phyloP scores from a whole-genome alignment of 30 jellyfish, hydroid and myxozoan species.

The Catostylus mosaicus region DNA sequence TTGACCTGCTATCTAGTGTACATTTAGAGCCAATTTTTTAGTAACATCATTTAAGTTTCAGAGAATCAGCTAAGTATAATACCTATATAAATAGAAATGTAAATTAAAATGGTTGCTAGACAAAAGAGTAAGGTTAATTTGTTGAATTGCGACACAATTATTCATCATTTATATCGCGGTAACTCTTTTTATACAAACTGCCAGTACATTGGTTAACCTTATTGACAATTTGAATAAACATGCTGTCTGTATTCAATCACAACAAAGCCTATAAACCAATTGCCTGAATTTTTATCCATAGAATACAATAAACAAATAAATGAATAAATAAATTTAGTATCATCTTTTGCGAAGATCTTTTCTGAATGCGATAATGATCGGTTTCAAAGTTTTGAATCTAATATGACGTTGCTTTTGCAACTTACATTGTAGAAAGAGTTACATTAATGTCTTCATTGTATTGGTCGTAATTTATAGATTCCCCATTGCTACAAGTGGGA shows the following conservation, averaged over 20 bases:
- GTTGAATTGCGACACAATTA: constrained; percentile 10
- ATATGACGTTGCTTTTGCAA: too few species aligned
- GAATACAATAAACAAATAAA: neutral
- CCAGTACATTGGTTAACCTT: constrained; percentile 32
- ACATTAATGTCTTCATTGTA: too few species aligned
- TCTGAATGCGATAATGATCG: constrained; percentile 1
- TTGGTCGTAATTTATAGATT: too few species aligned
- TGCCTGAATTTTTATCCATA: neutral
- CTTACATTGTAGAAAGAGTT: too few species aligned
- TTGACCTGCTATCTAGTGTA: too few species aligned
- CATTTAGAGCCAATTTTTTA: too few species aligned
- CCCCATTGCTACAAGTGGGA: too few species aligned
- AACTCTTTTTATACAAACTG: constrained; percentile 7
- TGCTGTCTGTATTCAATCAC: constrained; percentile 2
- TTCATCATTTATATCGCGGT: constrained; percentile 33
- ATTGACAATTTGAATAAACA: constrained; percentile 25
- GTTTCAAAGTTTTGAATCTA: too few species aligned
- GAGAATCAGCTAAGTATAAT: too few species aligned
- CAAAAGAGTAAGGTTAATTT: constrained; percentile 2
- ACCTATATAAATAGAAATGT: too few species aligned
- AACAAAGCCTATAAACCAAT: neutral
- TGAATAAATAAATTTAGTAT: neutral
- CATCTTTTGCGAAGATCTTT: neutral
- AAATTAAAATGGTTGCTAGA: neutral
- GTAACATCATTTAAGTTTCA: too few species aligned